Conservation (phyloP, 2,797 vertebrate species). For the Diplodus puntazzo region DNA sequence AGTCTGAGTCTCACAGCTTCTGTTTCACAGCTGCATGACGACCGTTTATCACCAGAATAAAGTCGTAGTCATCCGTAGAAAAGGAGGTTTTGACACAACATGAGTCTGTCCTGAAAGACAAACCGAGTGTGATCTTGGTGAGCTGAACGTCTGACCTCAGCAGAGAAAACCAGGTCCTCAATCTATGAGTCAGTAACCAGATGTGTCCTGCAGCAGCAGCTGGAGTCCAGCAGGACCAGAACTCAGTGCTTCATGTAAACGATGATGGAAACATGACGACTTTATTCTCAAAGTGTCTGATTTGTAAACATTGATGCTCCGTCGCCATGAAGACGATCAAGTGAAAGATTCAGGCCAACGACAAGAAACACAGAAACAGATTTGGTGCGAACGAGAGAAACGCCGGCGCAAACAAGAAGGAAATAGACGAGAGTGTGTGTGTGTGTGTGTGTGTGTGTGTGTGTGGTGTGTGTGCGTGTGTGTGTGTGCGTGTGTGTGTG, state of each 20-base stretch:
- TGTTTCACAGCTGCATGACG: too few relatives aligned
- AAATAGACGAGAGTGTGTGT: slow-evolving; percentile 16
- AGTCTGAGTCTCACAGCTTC: too few relatives aligned
- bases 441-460: background rate
- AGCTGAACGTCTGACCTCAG: too few relatives aligned
- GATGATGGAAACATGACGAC: too few relatives aligned
- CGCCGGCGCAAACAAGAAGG: slow-evolving; percentile 6
- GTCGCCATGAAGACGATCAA: too few relatives aligned
- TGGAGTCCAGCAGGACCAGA: background rate
- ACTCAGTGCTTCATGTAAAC: too few relatives aligned
- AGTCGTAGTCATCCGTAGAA: too few relatives aligned
- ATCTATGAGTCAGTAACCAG: background rate
- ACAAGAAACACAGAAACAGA: background rate
- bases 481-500: background rate
- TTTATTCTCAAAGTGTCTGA: background rate
- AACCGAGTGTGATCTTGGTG: too few relatives aligned
- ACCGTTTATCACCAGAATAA: too few relatives aligned
- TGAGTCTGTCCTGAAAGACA: too few relatives aligned
- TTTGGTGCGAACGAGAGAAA: slow-evolving; percentile 13
- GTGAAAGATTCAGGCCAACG: background rate
- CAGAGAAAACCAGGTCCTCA: background rate
- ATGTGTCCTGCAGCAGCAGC: background rate
- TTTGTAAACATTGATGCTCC: too few relatives aligned
- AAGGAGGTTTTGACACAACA: too few relatives aligned
- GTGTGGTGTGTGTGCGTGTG: background rate